Base-by-base conservation (phyloP, 2,797 vertebrate genomes). In the Kryptopterus vitreolus region DNA sequence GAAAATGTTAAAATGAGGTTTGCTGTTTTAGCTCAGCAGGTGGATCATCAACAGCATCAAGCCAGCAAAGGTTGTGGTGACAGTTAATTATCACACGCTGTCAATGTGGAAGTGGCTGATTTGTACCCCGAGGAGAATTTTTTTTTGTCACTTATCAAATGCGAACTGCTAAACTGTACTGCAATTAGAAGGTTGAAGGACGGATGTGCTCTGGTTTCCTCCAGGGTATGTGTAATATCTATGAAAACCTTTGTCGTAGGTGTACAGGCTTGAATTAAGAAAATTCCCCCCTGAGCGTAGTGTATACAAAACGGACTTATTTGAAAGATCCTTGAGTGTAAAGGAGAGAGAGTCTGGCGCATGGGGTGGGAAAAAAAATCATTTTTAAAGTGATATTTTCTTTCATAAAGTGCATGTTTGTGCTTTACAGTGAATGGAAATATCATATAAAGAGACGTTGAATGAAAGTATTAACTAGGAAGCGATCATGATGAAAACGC, bases 51-150 rank as follows among this genome's bases (percentile, higher is more conserved):
- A 59, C 38, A 48, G 43, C 46, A 2, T 75, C 35, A 24, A 76
- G 33, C 61, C 50, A 66, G 61, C 46, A 58, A 75, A 76, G 74
- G 46, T 55, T 71, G 58, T 48, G 18, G 58, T 63, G 58, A 24
- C 35, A 59, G 48, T 77, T 81, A 77, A 81, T 77, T 81, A 77
- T 81, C 66, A 55, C 80, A 53, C 29, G 8, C 57, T 77, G 73
- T 59, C 69, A 77, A 33, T 77, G 65, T 43, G 48, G 48, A 43
- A 69, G 57, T 77, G 76, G 65, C 33, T 71, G 74, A 63, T 72
- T 46, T 9, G 2, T 63, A 69, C 66, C 66, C 74, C 8, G 65
- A 72, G 66, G 80, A 62, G 80, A 38, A 31, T 69, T 69, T 77
- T 69, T 69, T 77, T 71, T 77, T 77, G 66, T 70, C 69, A 69